Evolutionary conservation across 1,140 invertebrate genomes (phyloP).

Genomic region (Ceratina japonica): DNA sequence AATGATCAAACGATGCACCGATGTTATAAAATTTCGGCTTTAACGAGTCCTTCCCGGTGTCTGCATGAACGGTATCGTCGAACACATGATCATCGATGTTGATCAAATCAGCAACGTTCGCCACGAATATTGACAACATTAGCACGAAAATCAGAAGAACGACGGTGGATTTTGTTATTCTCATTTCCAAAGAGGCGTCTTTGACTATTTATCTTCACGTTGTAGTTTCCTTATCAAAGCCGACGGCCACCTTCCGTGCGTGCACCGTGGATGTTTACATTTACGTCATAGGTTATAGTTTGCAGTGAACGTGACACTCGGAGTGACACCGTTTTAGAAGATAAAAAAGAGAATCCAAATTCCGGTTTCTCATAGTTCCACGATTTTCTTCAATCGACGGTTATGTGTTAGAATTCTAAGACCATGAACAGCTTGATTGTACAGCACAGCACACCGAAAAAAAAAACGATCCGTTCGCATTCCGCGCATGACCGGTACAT

Average conservation of each 20-base stretch:
- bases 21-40: constrained; percentile 78
- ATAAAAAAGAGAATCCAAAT: constrained; percentile 7
- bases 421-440: not conserved
- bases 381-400: not conserved
- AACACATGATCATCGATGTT: constrained; percentile 74
- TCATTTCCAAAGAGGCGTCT: constrained; percentile 72
- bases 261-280: constrained; percentile 22
- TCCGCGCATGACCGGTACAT: constrained; percentile 26
- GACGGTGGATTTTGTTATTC: constrained; percentile 77
- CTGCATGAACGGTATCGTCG: constrained; percentile 42
- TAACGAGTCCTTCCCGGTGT: constrained; percentile 45
- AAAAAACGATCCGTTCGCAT: not conserved
- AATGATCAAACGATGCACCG: constrained; percentile 79
- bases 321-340: not conserved
- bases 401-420: constrained; percentile 6
- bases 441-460: not conserved
- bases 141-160: constrained; percentile 78
- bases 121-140: constrained; percentile 80
- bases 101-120: constrained; percentile 81
- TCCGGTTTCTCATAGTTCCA: constrained; percentile 6
- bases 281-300: constrained; percentile 21
- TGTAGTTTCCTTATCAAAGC: not conserved
- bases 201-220: not conserved
- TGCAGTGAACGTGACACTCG: not conserved
- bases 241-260: not conserved